Percentiles rank a stretch among this genome's conserved stretches.
Conservation (phyloP, 2,113 vertebrate species). For the Nicator chloris region DNA sequence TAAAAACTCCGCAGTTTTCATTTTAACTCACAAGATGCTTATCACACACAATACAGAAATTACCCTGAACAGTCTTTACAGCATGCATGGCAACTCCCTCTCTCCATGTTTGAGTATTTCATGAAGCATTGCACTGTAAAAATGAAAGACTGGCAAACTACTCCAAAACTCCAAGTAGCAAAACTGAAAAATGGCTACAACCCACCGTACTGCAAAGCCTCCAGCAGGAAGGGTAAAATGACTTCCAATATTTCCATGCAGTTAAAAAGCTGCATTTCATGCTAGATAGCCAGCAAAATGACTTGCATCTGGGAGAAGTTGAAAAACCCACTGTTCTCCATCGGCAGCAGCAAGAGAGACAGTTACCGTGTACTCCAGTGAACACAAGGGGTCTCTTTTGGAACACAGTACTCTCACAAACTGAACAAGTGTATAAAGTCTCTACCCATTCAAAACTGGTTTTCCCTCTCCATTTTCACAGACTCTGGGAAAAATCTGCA, state of each 20-base stretch:
- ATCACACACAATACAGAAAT: neutral
- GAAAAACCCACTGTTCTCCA: neutral
- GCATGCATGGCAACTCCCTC: neutral
- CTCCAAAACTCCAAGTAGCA: neutral
- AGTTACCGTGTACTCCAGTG: neutral
- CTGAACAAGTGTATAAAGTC: neutral
- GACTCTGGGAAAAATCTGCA: conserved; percentile 10
- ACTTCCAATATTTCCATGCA: neutral
- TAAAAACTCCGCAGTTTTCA: neutral
- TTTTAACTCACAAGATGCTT: neutral
- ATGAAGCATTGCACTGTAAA: neutral
- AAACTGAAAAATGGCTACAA: neutral
- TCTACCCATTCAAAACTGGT: neutral
- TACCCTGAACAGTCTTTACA: neutral
- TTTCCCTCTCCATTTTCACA: neutral
- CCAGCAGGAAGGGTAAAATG: neutral
- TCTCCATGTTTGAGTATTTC: neutral
- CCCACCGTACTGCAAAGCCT: neutral
- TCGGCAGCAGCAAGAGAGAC: neutral
- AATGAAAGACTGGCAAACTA: neutral
- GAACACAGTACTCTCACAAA: neutral
- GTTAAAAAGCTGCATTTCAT: neutral
- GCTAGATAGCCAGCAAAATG: neutral
- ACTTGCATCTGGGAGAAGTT: neutral
- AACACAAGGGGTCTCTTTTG: conserved; percentile 68